Percentiles rank a stretch among this genome's conserved stretches.
These are phyloP conservation scores for Corvus hawaiiensis DNA, from an alignment of 2,113 vertebrate species.

Conservation along the genomic window DNA sequence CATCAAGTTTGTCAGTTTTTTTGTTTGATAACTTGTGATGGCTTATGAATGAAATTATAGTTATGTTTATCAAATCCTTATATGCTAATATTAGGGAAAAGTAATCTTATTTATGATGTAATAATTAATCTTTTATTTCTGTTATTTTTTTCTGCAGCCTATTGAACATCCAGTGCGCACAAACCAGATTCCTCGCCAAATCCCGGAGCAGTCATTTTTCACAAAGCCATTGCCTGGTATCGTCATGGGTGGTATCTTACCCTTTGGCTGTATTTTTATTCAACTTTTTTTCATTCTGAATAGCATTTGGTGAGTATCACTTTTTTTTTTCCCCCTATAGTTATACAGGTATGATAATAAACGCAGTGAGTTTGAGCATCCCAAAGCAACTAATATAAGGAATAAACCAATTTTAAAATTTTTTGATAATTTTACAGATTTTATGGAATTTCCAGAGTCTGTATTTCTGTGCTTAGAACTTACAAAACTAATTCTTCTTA, in stretches of 20 bases:
- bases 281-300: constrained; percentile 94
- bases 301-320: constrained; percentile 84
- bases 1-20: background rate
- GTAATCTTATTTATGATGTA: background rate
- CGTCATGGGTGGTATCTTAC: constrained; percentile 87
- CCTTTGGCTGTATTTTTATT: constrained; percentile 92
- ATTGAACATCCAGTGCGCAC: constrained; percentile 85
- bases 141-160: constrained; percentile 54
- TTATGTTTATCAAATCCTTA: background rate
- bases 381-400: background rate
- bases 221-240: constrained; percentile 84
- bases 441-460: background rate
- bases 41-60: background rate
- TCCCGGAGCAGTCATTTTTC: constrained; percentile 86
- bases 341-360: background rate
- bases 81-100: background rate
- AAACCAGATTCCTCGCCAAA: constrained; percentile 85
- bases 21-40: background rate
- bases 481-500: background rate
- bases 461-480: background rate
- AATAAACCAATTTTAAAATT: background rate
- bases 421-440: background rate
- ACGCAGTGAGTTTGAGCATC: background rate
- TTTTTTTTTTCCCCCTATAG: background rate
- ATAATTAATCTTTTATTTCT: background rate